Evolutionary conservation across 2,888 invertebrate species (phyloP).

Genomic region (Argyresthia albistria): DNA sequence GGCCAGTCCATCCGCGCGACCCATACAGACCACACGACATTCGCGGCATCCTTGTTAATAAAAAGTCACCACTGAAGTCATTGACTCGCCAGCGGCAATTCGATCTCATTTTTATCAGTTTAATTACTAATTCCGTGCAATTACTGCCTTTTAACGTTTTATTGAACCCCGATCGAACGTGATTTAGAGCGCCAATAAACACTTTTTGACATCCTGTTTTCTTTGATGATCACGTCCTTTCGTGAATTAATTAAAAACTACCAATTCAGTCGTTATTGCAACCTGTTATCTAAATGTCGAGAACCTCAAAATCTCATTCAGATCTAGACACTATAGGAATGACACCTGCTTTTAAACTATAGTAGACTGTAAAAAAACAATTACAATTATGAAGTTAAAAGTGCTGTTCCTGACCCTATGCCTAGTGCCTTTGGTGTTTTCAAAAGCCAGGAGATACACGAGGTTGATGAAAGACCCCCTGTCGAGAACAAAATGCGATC

Average conservation of each 20-base stretch:
- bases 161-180: no score
- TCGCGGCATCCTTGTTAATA: background rate
- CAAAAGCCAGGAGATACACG: conserved; percentile 31
- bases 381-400: conserved; percentile 32
- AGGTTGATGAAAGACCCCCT: conserved; percentile 63
- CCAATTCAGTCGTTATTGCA: background rate
- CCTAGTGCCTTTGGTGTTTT: conserved; percentile 26
- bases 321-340: background rate
- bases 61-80: no score
- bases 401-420: conserved; percentile 30
- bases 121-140: no score
- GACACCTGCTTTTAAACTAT: background rate
- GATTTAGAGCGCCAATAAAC: no score
- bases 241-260: no score
- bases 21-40: conserved; percentile 30
- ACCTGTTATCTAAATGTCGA: background rate
- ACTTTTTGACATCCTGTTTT: no score
- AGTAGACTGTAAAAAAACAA: background rate
- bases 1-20: conserved; percentile 44
- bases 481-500: conserved; percentile 74
- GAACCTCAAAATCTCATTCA: background rate
- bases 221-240: no score
- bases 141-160: no score
- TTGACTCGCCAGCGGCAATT: no score
- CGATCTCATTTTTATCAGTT: no score